A percentile compares a stretch with the other conserved stretches of the same genome.
Evolutionary conservation across 2,888 invertebrate genomes (phyloP).

Genomic region (Myathropa florea): DNA sequence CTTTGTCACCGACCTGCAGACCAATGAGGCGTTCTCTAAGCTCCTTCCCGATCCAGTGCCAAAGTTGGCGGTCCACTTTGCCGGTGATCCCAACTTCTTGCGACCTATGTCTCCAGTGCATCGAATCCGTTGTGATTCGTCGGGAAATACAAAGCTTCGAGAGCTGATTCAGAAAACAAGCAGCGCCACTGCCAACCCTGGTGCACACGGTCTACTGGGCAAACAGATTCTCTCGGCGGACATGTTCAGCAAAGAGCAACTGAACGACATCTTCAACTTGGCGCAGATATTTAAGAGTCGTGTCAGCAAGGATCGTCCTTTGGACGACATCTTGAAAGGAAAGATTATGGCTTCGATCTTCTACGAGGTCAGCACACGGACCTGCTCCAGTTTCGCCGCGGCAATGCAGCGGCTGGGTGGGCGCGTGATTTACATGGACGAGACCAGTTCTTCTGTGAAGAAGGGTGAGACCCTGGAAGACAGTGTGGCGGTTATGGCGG

Average conservation of each 20-base stretch:
- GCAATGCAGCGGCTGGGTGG: conserved; percentile 99
- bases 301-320: conserved; percentile 90
- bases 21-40: conserved; percentile 82
- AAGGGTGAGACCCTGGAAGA: conserved; percentile 98
- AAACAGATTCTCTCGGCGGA: conserved; percentile 93
- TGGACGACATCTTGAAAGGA: conserved; percentile 93
- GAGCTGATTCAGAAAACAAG: conserved; percentile 81
- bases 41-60: conserved; percentile 78
- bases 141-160: conserved; percentile 81
- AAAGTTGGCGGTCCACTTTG: conserved; percentile 84
- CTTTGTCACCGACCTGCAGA: conserved; percentile 81
- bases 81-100: conserved; percentile 81
- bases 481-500: conserved; percentile 92
- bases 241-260: conserved; percentile 92
- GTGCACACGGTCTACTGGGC: conserved; percentile 83
- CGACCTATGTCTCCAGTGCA: conserved; percentile 82
- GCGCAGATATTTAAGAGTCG: conserved; percentile 93
- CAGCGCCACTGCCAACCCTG: conserved; percentile 75
- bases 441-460: conserved; percentile 93
- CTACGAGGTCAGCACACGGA: conserved; percentile 98
- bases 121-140: conserved; percentile 83
- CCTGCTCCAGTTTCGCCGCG: conserved; percentile 96
- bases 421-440: conserved; percentile 93
- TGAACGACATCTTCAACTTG: conserved; percentile 96
- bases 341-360: conserved; percentile 98